Base-by-base conservation (phyloP, 2,888 invertebrate genomes). In the Ochropleura plecta region DNA sequence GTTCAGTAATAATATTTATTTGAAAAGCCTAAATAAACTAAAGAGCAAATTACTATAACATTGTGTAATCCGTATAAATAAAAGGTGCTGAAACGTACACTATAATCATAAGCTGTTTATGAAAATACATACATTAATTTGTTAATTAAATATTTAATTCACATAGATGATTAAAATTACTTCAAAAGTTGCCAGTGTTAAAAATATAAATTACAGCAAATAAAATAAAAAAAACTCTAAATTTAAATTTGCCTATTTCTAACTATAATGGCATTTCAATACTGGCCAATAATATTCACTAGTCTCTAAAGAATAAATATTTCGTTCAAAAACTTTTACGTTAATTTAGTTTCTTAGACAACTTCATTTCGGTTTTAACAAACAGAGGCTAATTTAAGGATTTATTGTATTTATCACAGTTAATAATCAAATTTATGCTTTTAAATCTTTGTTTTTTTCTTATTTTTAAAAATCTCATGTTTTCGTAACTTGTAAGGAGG, bases 401-500 rank as follows among this genome's bases (percentile, higher is more conserved):
- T 76, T 75, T 74, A 73, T 64, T 81, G 73, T 77, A 20, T 73
- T 30, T 30, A 70, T 53, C 71, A 60, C 75, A 74, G 70, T 73
- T 70, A 49, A 66, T 68, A 73, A 84, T 77, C 40, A 68, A 75
- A 75, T 78, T 42, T 73, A 73, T 84, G 78, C 70, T 80, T 81
- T 77, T 75, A 67, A 30, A 55, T 72, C 30, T 48, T 71, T 73
- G 42, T 67, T 51, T 78, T 78, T 78, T 76, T 55, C 57, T 78
- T 73, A 69, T 76, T 82, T 84, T 82, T 84, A 76, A 72, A 79
- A 83, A 88, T 88, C 85, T 88, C 79, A 84, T 77, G 63, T 72
- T 71, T 74, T 85, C 55, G 73, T 86, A 84, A 82, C 82, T 87
- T 88, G 83, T 87, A 87, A 90, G 90, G 83, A 88, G 78, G 84